phyloP scores from a whole-genome alignment of 2,888 invertebrate genomes.

The Drosophila quinaria region DNA sequence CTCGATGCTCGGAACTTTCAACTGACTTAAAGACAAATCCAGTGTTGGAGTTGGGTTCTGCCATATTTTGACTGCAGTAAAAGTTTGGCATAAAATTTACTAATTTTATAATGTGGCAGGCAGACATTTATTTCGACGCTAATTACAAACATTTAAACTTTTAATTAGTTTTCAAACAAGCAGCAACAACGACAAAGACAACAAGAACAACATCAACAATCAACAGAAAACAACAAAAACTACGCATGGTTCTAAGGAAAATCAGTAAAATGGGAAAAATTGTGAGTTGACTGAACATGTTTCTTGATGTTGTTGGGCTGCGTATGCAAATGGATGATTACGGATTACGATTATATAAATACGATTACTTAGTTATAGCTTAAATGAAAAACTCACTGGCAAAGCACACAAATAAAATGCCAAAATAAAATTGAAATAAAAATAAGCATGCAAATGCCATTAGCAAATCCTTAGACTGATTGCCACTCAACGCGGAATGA shows the following conservation, averaged over 20 bases:
- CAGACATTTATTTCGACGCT: constrained; percentile 77
- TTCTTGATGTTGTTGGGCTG: constrained; percentile 22
- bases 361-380: constrained; percentile 5
- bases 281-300: constrained; percentile 1
- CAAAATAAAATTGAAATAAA: constrained; percentile 37
- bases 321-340: constrained; percentile 59
- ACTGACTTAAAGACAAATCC: constrained; percentile 14
- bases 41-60: constrained; percentile 13
- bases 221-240: constrained; percentile 20
- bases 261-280: constrained; percentile 14
- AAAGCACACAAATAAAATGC: constrained; percentile 56
- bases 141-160: constrained; percentile 79
- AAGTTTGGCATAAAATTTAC: constrained; percentile 65
- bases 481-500: constrained; percentile 45
- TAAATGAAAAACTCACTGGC: constrained; percentile 35
- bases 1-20: constrained; percentile 5
- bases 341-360: constrained; percentile 19
- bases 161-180: constrained; percentile 76
- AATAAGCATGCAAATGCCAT: constrained; percentile 65
- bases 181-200: constrained; percentile 18
- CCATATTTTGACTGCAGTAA: constrained; percentile 25
- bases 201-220: constrained; percentile 14
- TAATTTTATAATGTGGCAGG: constrained; percentile 74
- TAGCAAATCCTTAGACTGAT: constrained; percentile 62
- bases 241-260: constrained; percentile 17